phyloP scores from a whole-genome alignment of 2,888 invertebrate genomes.

The Sisyra terminalis region DNA sequence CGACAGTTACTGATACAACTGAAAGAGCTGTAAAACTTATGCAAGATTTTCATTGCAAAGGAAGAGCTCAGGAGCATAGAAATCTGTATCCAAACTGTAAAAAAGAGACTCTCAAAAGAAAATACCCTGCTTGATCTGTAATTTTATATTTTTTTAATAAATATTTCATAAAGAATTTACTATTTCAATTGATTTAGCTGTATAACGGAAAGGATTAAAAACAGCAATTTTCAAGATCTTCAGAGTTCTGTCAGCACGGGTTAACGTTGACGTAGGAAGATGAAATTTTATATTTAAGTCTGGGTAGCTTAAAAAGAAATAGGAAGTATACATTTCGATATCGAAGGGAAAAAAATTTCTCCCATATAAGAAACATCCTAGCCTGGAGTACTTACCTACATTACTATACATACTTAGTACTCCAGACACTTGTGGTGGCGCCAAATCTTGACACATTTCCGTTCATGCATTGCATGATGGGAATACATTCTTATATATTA shows the following conservation, averaged over 20 bases:
- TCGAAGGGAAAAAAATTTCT: too few relatives aligned
- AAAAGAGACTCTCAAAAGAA: constrained; percentile 9
- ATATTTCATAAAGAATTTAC: not conserved
- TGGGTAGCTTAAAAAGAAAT: constrained; percentile 5
- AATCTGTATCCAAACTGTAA: constrained; percentile 9
- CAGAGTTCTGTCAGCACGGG: constrained; percentile 4
- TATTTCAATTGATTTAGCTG: constrained; percentile 2
- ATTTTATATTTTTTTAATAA: constrained; percentile 5
- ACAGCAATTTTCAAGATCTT: constrained; percentile 3
- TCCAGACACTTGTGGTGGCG: too few relatives aligned
- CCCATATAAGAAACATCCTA: too few relatives aligned
- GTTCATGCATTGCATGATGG: too few relatives aligned
- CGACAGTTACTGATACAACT: constrained; percentile 11
- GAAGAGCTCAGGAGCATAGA: constrained; percentile 9
- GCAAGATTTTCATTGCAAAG: constrained; percentile 10
- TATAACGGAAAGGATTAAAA: constrained; percentile 1
- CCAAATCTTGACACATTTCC: too few relatives aligned
- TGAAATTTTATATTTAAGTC: constrained; percentile 6
- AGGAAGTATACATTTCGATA: too few relatives aligned
- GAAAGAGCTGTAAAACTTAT: constrained; percentile 12
- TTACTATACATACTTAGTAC: too few relatives aligned
- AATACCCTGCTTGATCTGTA: constrained; percentile 7
- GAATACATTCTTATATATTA: too few relatives aligned
- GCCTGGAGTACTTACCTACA: too few relatives aligned
- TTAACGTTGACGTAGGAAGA: constrained; percentile 4